phyloP scores from a whole-genome alignment of 2,113 vertebrate species.

The Zapornia atra region DNA sequence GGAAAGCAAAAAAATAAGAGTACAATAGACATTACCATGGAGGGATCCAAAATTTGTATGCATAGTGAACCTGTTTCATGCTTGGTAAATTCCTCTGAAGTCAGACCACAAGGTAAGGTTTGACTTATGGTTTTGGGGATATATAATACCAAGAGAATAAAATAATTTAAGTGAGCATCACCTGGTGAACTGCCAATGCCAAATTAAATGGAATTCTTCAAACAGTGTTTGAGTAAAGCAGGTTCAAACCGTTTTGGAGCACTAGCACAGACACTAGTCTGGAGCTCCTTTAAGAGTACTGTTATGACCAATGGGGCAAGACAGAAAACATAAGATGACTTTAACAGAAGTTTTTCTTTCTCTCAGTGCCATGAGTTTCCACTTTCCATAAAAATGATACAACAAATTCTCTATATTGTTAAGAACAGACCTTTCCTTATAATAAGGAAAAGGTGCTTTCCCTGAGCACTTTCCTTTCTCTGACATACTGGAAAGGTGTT shows the following conservation, averaged over 20 bases:
- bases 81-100: neutral
- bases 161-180: neutral
- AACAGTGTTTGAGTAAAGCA: neutral
- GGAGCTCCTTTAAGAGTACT: neutral
- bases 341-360: neutral
- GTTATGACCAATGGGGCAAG: neutral
- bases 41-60: neutral
- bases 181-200: neutral
- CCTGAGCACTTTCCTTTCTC: neutral
- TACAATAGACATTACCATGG: neutral
- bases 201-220: neutral
- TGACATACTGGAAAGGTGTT: neutral
- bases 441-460: neutral
- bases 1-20: neutral
- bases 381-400: neutral
- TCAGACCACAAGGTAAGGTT: neutral
- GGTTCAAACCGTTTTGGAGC: neutral
- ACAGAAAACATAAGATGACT: neutral
- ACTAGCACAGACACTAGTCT: neutral
- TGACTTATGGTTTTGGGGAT: neutral
- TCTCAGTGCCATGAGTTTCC: neutral
- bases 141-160: neutral
- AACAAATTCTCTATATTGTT: rapidly evolving
- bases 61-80: neutral
- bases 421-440: neutral